phyloP scores from a whole-genome alignment of 2,113 vertebrate species.

The Syrmaticus mikado region DNA sequence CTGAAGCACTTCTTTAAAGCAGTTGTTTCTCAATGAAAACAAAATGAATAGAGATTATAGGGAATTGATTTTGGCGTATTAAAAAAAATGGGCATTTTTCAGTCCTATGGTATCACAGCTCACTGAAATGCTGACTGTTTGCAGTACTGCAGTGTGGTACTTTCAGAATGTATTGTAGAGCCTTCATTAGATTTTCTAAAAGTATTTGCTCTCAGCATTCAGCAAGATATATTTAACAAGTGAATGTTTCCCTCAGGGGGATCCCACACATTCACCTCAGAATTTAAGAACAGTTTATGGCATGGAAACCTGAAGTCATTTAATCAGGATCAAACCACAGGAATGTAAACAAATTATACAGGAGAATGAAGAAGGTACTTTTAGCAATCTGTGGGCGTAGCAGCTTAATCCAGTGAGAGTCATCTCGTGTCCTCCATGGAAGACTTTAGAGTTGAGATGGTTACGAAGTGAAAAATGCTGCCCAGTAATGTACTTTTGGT shows the following conservation, averaged over 20 bases:
- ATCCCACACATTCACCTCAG: background rate
- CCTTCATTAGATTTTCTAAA: background rate
- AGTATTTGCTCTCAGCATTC: background rate
- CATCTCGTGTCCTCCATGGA: background rate
- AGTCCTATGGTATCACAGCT: background rate
- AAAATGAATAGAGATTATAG: background rate
- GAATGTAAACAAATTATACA: background rate
- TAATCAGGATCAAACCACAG: background rate
- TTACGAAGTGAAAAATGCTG: background rate
- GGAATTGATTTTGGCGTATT: background rate
- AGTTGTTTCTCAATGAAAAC: background rate
- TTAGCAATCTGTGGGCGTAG: background rate
- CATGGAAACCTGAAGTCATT: background rate
- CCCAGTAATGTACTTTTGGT: background rate
- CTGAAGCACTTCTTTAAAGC: background rate
- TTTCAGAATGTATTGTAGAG: background rate
- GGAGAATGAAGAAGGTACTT: background rate
- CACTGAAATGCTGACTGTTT: background rate
- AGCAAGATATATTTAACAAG: background rate
- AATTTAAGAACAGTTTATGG: background rate
- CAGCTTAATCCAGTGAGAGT: background rate
- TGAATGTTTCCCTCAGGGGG: background rate
- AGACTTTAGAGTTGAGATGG: background rate
- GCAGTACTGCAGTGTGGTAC: background rate
- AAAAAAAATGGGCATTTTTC: background rate